A percentile compares a stretch with the other conserved stretches of the same genome.
These are phyloP conservation scores for Myotis davidii DNA, from an alignment of 2,113 vertebrate species.

Conservation along the genomic window DNA sequence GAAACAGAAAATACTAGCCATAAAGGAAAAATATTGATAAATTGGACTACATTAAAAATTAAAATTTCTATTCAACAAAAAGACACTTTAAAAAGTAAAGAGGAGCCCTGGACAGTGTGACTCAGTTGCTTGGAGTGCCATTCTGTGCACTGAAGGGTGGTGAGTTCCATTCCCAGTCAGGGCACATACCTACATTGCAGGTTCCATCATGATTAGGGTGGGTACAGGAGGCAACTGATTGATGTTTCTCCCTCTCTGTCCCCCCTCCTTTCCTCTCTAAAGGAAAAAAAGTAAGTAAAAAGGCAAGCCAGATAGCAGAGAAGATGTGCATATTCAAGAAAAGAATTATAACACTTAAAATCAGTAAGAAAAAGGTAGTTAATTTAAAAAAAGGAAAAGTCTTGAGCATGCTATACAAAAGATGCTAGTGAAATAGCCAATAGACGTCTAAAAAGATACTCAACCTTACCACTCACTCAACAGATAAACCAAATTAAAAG, in stretches of 20 bases:
- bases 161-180: background rate
- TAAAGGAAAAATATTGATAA: constrained; percentile 4
- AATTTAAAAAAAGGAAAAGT: background rate
- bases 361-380: background rate
- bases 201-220: background rate
- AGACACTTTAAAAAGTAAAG: constrained; percentile 9
- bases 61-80: constrained; percentile 28
- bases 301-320: background rate
- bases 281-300: background rate
- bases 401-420: constrained; percentile 2
- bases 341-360: background rate
- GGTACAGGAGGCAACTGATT: rapidly evolving
- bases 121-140: background rate
- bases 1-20: background rate
- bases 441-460: constrained; percentile 25
- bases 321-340: background rate
- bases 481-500: constrained; percentile 38
- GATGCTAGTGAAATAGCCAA: background rate
- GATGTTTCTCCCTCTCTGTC: background rate
- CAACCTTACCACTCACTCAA: constrained; percentile 27
- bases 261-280: background rate
- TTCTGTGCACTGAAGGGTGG: background rate
- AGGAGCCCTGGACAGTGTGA: background rate
- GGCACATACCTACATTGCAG: background rate
- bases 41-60: constrained; percentile 13